Conservation (phyloP, 2,113 vertebrate genomes). For the Apteryx owenii region DNA sequence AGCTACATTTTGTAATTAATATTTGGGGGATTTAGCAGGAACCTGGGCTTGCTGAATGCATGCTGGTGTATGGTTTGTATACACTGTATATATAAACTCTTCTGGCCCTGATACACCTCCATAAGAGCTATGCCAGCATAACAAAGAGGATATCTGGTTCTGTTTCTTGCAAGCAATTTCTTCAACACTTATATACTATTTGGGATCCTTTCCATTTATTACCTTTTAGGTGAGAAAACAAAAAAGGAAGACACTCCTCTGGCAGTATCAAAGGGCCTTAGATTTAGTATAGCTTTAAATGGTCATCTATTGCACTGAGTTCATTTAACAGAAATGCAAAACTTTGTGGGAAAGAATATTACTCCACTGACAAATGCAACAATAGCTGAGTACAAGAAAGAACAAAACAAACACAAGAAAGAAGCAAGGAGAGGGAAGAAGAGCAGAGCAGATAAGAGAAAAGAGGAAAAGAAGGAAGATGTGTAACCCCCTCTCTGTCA, state of each 20-base stretch:
- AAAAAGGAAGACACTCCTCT: conserved; percentile 12
- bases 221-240: not conserved
- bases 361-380: not conserved
- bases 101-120: not conserved
- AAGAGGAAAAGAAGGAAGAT: not conserved
- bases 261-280: not conserved
- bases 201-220: not conserved
- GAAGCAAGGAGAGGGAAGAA: too few species aligned
- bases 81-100: not conserved
- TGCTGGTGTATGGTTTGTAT: not conserved
- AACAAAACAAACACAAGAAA: not conserved
- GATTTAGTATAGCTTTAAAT: conserved; percentile 5
- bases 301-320: not conserved
- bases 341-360: not conserved
- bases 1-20: conserved; percentile 48
- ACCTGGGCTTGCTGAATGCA: not conserved
- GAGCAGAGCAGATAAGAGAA: not conserved
- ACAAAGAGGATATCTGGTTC: conserved; percentile 11
- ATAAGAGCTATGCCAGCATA: not conserved
- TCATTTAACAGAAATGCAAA: not conserved
- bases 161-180: not conserved
- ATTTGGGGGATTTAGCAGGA: conserved; percentile 18
- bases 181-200: not conserved
- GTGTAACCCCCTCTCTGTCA: not conserved
- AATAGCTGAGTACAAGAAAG: not conserved